Evolutionary conservation across 2,797 vertebrate genomes (phyloP).

Genomic region (Streptopelia turtur): DNA sequence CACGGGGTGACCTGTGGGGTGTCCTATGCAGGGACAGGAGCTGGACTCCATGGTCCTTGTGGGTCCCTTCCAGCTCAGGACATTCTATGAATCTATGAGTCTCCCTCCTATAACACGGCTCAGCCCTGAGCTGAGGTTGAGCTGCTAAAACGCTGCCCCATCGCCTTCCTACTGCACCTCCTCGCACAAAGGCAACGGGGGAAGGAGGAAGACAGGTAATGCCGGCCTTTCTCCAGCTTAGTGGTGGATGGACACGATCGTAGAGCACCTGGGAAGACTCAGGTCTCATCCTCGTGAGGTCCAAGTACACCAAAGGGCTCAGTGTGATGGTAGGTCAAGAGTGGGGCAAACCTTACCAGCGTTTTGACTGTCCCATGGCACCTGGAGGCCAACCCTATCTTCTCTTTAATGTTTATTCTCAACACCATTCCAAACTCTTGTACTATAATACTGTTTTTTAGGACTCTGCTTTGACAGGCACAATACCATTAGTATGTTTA

Average conservation of each 20-base stretch:
- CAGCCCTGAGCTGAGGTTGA: background rate
- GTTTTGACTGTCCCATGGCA: background rate
- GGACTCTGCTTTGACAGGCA: background rate
- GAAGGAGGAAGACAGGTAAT: background rate
- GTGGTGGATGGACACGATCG: background rate
- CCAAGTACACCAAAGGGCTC: background rate
- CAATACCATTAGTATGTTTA: background rate
- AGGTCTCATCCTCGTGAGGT: background rate
- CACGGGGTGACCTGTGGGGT: no score
- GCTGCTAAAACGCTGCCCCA: background rate
- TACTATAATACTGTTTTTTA: background rate
- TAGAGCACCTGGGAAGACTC: background rate
- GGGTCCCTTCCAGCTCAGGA: no score
- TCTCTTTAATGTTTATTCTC: background rate
- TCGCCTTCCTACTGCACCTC: background rate
- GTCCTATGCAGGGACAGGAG: no score
- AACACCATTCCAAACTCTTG: background rate
- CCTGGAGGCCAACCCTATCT: background rate
- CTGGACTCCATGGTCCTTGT: no score
- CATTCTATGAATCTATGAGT: background rate
- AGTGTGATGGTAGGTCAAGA: background rate
- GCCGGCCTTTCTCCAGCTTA: background rate
- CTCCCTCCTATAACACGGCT: accelerated
- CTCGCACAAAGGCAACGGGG: background rate
- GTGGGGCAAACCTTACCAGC: background rate